Base-by-base conservation (phyloP, 2,888 invertebrate species). In the Saturnia japonica region DNA sequence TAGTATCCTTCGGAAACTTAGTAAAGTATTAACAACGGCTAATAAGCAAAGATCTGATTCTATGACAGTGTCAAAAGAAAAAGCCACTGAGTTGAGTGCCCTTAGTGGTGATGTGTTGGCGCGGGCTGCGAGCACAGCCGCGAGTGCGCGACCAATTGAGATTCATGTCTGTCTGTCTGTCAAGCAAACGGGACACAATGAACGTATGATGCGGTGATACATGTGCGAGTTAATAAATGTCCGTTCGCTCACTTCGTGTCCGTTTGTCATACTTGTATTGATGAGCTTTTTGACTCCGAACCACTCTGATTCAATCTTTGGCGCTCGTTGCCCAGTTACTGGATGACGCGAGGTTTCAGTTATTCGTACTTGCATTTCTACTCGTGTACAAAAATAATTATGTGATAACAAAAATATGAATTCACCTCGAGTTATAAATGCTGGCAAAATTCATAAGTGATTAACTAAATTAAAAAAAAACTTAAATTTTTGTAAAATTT, bases 81-180 rank as follows among this genome's bases (percentile, higher is more conserved):
- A 66, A 69, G 69, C 51, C 28, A 57, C 19, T 34, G 9, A 66
- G 69, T 69, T 66, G 69, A 69, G 51, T 69, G 64, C 64, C 69
- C 64, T 66, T 43, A 51, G 3, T 66, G 70, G 73, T 74, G 75
- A 71, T 28, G 14, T 28, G 57, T 34, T 71, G 69, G 40, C n/a
- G 69, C 73, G 73, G n/a, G n/a, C n/a, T n/a, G n/a, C n/a, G n/a
- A n/a, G 34, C 34, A 34, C 34, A 34, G 34, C 3, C 34, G 34
- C 34, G 34, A 34, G 34, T 34, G 69, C 72, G 74, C 70, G 74
- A 71, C 72, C 81, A 87, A 88, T 88, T 88, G 88, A 87, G 87
- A 86, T 86, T 87, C 87, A 88, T 88, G 82, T 74, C 71, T 75
- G 81, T 83, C 82, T 88, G 82, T 74, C 71, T 75, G 81, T 83